phyloP scores from a whole-genome alignment of 2,888 invertebrate genomes.

The Thyatira batis region DNA sequence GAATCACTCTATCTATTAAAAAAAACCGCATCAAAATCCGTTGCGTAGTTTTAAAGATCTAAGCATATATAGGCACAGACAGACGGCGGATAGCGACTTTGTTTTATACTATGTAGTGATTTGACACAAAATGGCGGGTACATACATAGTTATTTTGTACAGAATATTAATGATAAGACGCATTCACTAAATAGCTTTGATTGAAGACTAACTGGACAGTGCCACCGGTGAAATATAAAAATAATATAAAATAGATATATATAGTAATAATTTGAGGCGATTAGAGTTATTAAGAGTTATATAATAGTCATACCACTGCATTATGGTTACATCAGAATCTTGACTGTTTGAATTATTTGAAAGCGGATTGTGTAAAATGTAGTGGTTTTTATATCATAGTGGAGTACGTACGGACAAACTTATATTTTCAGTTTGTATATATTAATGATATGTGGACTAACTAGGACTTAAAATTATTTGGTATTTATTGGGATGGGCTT shows the following conservation, averaged over 20 bases:
- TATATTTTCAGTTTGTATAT: neutral
- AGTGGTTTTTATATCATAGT: neutral
- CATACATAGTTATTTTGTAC: neutral
- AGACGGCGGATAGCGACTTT: too few relatives aligned
- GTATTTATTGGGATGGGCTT: neutral
- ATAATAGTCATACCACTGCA: conserved; percentile 41
- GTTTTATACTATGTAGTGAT: neutral
- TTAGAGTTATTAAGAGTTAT: conserved; percentile 46
- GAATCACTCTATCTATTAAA: too few relatives aligned
- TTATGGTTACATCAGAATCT: conserved; percentile 20
- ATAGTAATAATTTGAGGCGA: conserved; percentile 23
- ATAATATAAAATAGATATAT: conserved; percentile 42
- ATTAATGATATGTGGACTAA: neutral
- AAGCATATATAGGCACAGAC: too few relatives aligned
- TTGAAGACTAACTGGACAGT: conserved; percentile 39
- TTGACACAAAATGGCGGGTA: neutral
- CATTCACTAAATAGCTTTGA: neutral
- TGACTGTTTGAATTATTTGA: neutral
- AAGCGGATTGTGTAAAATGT: neutral
- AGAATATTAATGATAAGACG: neutral
- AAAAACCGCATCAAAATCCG: too few relatives aligned
- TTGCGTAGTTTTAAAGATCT: too few relatives aligned
- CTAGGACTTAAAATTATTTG: neutral
- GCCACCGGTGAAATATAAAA: conserved; percentile 46
- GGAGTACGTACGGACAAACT: neutral